Evolutionary conservation across 35 echinoderm and acorn worm genomes (phyloP).

Genomic region (Holothuria glaberrima): DNA sequence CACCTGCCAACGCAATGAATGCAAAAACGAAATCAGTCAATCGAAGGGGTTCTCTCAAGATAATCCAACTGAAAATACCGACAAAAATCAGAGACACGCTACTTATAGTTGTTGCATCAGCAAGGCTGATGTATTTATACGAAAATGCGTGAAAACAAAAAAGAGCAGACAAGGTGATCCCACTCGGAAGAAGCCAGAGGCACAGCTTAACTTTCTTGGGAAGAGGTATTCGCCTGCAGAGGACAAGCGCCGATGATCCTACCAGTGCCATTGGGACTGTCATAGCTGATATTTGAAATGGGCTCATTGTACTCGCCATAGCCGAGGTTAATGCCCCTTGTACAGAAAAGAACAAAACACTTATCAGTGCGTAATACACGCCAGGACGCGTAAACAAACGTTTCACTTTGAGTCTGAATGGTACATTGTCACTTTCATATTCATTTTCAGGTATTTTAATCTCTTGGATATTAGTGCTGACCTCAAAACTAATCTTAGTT

Average conservation of each 20-base stretch:
- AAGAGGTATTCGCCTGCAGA: background rate
- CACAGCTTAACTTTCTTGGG: background rate
- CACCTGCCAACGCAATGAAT: background rate
- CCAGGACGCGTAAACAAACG: no score
- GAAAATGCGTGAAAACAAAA: background rate
- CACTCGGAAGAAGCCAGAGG: background rate
- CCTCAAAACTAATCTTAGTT: no score
- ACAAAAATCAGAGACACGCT: background rate
- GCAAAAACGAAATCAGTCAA: background rate
- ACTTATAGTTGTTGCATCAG: background rate
- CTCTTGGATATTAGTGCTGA: no score
- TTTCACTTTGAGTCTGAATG: no score
- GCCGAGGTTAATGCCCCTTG: no score
- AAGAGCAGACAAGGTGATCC: background rate
- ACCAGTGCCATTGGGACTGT: background rate
- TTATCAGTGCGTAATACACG: no score
- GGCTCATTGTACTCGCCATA: no score
- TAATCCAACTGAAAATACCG: background rate
- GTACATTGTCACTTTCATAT: no score
- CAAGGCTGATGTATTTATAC: background rate
- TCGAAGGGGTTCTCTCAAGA: background rate
- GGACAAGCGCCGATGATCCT: background rate
- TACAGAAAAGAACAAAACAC: no score
- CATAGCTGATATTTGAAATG: background rate
- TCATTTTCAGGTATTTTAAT: no score